Conservation (phyloP, 2,888 invertebrate species). For the Fragum whitleyi region DNA sequence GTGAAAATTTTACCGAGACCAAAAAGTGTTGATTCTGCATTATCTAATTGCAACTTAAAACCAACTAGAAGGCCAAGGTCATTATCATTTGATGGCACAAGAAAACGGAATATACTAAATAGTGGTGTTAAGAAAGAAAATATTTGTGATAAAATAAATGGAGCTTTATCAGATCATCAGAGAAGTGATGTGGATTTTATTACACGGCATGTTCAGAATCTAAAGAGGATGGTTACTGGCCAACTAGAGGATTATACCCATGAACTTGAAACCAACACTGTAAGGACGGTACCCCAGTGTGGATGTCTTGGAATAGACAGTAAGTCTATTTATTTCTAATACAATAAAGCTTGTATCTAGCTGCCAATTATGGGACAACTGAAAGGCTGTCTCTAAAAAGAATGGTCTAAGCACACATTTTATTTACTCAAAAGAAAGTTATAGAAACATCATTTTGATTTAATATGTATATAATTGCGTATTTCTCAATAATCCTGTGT, state of each 20-base stretch:
- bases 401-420: no score
- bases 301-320: slow-evolving; percentile 93
- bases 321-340: slow-evolving; percentile 83
- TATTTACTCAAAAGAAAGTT: no score
- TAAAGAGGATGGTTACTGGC: slow-evolving; percentile 57
- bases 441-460: no score
- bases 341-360: no score
- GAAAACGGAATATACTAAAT: neutral
- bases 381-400: no score
- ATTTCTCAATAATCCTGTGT: no score
- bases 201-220: slow-evolving; percentile 58
- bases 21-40: slow-evolving; percentile 34
- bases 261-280: slow-evolving; percentile 89
- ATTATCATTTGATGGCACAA: slow-evolving; percentile 15
- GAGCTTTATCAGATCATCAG: neutral
- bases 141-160: neutral
- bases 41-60: neutral
- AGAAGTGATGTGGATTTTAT: slow-evolving; percentile 38
- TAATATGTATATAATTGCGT: no score
- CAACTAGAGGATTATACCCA: slow-evolving; percentile 85
- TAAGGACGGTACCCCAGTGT: slow-evolving; percentile 95
- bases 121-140: neutral
- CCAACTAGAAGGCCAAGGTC: slow-evolving; percentile 30
- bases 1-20: slow-evolving; percentile 20
- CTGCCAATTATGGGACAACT: no score